Evolutionary conservation across 2,888 invertebrate species (phyloP).

Genomic region (Chrysodeixis includens): DNA sequence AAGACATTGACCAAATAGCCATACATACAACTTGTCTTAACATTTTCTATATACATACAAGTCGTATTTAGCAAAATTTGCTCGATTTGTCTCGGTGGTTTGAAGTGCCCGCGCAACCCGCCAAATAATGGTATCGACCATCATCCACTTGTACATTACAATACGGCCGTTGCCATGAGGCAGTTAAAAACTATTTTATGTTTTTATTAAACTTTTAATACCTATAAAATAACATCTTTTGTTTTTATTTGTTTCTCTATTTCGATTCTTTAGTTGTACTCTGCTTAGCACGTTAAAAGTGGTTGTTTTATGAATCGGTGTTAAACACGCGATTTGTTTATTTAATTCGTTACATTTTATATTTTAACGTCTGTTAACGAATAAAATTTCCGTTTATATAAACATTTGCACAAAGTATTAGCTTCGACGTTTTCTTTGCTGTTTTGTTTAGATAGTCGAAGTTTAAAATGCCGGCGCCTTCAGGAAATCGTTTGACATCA

Average conservation of each 20-base stretch:
- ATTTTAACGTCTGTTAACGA: conserved; percentile 30
- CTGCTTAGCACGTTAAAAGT: conserved; percentile 38
- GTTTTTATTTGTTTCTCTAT: no score
- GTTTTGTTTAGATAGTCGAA: no score
- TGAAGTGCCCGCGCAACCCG: conserved; percentile 50
- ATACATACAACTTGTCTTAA: conserved; percentile 7
- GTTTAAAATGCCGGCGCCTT: no score
- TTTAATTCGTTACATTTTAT: conserved; percentile 40
- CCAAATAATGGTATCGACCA: conserved; percentile 54
- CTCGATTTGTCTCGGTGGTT: conserved; percentile 57
- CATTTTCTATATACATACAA: neutral
- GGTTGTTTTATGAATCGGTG: conserved; percentile 38
- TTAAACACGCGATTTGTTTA: conserved; percentile 47
- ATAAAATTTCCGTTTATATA: neutral
- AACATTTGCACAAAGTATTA: neutral
- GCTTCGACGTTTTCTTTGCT: neutral
- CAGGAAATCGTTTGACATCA: no score
- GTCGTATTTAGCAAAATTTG: conserved; percentile 42
- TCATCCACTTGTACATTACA: conserved; percentile 25
- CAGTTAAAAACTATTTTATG: conserved; percentile 52
- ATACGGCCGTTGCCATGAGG: conserved; percentile 28
- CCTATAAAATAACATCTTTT: no score
- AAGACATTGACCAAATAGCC: no score
- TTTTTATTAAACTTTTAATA: no score
- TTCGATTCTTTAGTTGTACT: conserved; percentile 14